Evolutionary conservation across 1,140 invertebrate species (phyloP).

Genomic region (Pseudachorutes palmiensis): DNA sequence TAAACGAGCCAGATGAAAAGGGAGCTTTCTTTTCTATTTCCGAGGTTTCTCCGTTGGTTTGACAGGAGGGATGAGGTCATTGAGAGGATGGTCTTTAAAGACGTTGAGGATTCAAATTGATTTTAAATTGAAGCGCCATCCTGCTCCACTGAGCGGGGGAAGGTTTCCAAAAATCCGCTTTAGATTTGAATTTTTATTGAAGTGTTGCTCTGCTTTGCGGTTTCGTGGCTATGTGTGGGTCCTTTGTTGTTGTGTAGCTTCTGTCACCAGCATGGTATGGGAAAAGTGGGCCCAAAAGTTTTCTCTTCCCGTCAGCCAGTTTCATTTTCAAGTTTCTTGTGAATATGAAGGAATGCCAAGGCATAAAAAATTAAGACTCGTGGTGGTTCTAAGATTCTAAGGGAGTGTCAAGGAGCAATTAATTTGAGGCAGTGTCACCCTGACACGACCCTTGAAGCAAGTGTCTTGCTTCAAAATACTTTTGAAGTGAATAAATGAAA

Average conservation of each 20-base stretch:
- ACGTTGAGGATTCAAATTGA: neutral
- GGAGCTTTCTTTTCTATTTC: neutral
- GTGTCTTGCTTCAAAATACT: neutral
- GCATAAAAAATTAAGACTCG: neutral
- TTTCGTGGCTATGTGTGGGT: neutral
- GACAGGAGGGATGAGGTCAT: conserved; percentile 4
- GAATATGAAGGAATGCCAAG: neutral
- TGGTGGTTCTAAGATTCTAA: neutral
- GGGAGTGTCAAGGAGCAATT: neutral
- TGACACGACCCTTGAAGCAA: too few relatives aligned
- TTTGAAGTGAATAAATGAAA: neutral
- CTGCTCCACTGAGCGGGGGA: neutral
- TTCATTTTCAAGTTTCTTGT: too few relatives aligned
- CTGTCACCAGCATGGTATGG: neutral
- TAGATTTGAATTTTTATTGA: conserved; percentile 13
- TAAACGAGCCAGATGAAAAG: neutral
- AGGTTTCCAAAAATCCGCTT: neutral
- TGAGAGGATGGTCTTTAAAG: neutral
- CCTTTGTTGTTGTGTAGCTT: neutral
- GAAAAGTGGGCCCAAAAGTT: too few relatives aligned
- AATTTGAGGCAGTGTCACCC: too few relatives aligned
- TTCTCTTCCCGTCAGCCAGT: too few relatives aligned
- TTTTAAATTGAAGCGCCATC: conserved; percentile 1
- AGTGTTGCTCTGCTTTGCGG: neutral
- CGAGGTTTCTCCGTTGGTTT: neutral